Base-by-base conservation (phyloP, 2,113 vertebrate species). In the Sula dactylatra region DNA sequence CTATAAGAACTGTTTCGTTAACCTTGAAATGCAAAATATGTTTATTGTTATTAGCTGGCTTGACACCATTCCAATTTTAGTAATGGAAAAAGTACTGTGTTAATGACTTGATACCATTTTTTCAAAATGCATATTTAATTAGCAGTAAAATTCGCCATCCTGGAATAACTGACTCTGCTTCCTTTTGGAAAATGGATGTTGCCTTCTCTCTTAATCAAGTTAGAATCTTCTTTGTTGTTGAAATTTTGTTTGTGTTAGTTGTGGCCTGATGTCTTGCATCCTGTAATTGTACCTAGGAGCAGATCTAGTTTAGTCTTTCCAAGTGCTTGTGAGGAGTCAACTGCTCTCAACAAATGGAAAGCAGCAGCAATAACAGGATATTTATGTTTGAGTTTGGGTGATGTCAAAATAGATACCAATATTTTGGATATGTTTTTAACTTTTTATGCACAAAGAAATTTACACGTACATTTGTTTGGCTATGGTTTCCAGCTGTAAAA, bases 1-100 rank as follows among this genome's bases (percentile, higher is more conserved):
- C 74, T 90, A 3, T 70, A 82, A 96, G 78, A 94, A 86, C 86
- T 82, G 74, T 73, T 90, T 77, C 22, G 76, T 93, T 95, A 96
- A 82, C 87, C 66, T 93, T 96, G 91, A 94, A 86, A 76, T 58
- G 66, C 36, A 69, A 61, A 88, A 22, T 69, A n/a, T 64, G 40
- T 82, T 82, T 90, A 56, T 93, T 91, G 29, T 69, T 91, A 16
- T 66, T 91, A 90, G 54, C 58, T 88, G 82, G 22, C 71, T 87
- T 91, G 62, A 92, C 55, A 77, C 17, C 31, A 49, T 95, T 91
- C 54, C 22, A 58, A 0, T 85, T 95, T 77, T 65, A 87, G 61
- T 38, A 82, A 25, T 76, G 49, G 58, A 76, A 86, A 74, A 79
- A 74, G 44, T 38, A 59, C 65, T 64, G 21, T 65, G 54, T 77